Evolutionary conservation across 2,888 invertebrate genomes (phyloP), one percentile per base, ranked within the genome.

Genomic region (Julus scanicus): DNA sequence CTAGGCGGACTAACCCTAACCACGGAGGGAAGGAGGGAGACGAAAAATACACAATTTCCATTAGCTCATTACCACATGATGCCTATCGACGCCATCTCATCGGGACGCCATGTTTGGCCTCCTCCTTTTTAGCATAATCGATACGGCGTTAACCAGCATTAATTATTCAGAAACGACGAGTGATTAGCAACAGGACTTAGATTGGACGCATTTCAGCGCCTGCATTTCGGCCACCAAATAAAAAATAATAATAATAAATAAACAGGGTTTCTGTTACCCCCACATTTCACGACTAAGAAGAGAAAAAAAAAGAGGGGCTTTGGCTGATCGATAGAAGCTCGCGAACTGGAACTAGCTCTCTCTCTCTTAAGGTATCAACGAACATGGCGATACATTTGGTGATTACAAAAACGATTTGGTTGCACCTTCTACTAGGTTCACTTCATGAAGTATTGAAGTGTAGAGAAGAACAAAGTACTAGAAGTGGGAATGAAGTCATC

Each of bases 31-130:
- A 53, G 71, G 71, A 29, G 71, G 9, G 20, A 5, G 20, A 6
- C 20, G 71, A 71, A 20, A 20, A 71, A 71, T 20, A 71, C 71
- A 71, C 71, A 71, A 71, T 71, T 71, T 71, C 71, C 71, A 71
- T 71, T 71, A 71, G 71, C 71, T 71, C 71, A 71, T 71, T 71
- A 71, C 71, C 71, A 71, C 20, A 71, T 71, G 71, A 71, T 20
- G 71, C 71, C 71, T 71, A 71, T 71, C 71, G 71, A 71, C 71
- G 20, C 29, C 71, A 71, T 71, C 71, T 71, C 71, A 71, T 71
- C 20, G 71, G 44, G 71, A 71, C 71, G 71, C 71, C 20, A 71
- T 71, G 20, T 71, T 71, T 71, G 71, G 29, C 29, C 29, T 29
- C 71, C 20, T 20, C 71, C 71, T 71, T 71, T 71, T 71, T 71